Conservation (phyloP, 2,888 invertebrate species). For the Morpho achilles region DNA sequence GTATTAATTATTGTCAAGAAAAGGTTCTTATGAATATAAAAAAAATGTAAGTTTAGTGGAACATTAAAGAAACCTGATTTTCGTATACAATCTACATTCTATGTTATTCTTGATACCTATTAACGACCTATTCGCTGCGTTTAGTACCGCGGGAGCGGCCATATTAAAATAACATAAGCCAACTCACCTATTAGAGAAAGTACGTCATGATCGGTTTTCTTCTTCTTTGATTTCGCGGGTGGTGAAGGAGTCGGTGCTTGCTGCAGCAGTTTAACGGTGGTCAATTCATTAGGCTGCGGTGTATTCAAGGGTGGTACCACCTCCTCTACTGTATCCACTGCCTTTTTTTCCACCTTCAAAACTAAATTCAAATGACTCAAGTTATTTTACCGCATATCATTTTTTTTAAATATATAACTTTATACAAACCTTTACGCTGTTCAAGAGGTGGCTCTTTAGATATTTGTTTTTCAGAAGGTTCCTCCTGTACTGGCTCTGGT, state of each 20-base stretch:
- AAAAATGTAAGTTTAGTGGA: too few species aligned
- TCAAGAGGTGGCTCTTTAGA: slow-evolving; percentile 61
- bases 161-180: too few species aligned
- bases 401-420: neutral
- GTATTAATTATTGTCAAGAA: too few species aligned
- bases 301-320: slow-evolving; percentile 59
- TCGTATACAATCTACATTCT: too few species aligned
- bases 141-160: too few species aligned
- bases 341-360: slow-evolving; percentile 60
- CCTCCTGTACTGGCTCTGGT: slow-evolving; percentile 51
- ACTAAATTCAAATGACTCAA: slow-evolving; percentile 33
- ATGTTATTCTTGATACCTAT: too few species aligned
- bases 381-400: too few species aligned
- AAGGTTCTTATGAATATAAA: too few species aligned
- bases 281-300: slow-evolving; percentile 66
- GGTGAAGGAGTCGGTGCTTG: slow-evolving; percentile 51
- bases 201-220: slow-evolving; percentile 62
- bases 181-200: slow-evolving; percentile 63
- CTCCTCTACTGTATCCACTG: slow-evolving; percentile 39
- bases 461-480: slow-evolving; percentile 46
- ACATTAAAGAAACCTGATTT: too few species aligned
- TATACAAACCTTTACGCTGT: slow-evolving; percentile 58
- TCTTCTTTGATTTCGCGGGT: slow-evolving; percentile 61
- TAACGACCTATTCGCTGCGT: too few species aligned
- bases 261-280: slow-evolving; percentile 65